Conservation (phyloP, 1,140 invertebrate genomes). For the Drosophila tropicalis region DNA sequence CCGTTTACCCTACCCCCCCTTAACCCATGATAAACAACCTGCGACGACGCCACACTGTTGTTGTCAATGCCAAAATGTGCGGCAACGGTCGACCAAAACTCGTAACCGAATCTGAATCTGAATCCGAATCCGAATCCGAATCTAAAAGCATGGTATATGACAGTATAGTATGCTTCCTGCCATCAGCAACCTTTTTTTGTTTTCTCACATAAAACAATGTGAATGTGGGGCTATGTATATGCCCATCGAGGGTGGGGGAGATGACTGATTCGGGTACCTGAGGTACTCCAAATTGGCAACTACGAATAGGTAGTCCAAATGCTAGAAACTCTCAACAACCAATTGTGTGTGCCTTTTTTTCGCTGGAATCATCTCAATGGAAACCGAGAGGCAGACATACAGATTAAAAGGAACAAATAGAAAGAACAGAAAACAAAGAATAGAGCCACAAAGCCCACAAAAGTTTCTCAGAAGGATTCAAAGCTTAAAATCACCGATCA, state of each 20-base stretch:
- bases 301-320: conserved; percentile 1
- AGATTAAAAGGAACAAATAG: background rate
- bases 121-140: conserved; percentile 6
- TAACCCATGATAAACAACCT: background rate
- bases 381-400: background rate
- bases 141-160: background rate
- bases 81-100: conserved; percentile 54
- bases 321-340: background rate
- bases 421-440: background rate
- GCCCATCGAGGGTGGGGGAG: background rate
- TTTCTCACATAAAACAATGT: conserved; percentile 1
- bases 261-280: background rate
- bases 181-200: conserved; percentile 10
- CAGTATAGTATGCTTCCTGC: conserved; percentile 14
- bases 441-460: background rate
- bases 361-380: background rate
- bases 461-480: conserved; percentile 2
- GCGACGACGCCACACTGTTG: conserved; percentile 47
- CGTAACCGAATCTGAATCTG: conserved; percentile 43
- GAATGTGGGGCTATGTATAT: background rate
- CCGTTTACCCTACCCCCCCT: background rate
- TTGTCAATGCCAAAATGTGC: conserved; percentile 71
- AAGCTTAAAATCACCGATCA: background rate
- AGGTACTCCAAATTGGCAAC: conserved; percentile 8
- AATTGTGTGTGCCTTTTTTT: background rate